A percentile compares a stretch with the other conserved stretches of the same genome.
Evolutionary conservation across 2,888 invertebrate species (phyloP).

Genomic region (Pyrrhia umbra): DNA sequence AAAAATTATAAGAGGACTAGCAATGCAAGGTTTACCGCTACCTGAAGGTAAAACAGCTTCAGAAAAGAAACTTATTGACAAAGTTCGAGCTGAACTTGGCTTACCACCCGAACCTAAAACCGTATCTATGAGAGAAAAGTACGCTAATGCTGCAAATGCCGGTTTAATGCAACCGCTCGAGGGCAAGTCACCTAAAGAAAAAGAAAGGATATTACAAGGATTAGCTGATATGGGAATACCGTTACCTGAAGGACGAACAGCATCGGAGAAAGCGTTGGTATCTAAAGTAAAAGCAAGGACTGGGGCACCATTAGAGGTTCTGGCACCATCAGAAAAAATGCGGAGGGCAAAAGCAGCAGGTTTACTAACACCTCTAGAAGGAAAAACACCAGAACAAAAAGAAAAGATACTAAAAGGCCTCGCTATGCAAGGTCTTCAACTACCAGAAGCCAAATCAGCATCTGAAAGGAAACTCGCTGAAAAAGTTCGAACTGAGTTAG

Average conservation of each 20-base stretch:
- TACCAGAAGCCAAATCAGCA: slow-evolving; percentile 26
- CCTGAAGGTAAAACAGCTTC: slow-evolving; percentile 33
- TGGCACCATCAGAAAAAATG: slow-evolving; percentile 62
- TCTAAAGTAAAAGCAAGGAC: slow-evolving; percentile 51
- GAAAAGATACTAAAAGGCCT: slow-evolving; percentile 43
- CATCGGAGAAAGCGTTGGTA: slow-evolving; percentile 60
- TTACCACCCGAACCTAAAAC: slow-evolving; percentile 66
- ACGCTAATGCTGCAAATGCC: slow-evolving; percentile 59
- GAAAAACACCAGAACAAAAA: slow-evolving; percentile 61
- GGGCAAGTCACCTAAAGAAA: slow-evolving; percentile 57
- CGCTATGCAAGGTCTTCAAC: slow-evolving; percentile 16
- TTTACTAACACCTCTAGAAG: slow-evolving; percentile 53
- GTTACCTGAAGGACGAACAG: slow-evolving; percentile 55
- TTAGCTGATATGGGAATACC: slow-evolving; percentile 46
- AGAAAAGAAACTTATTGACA: slow-evolving; percentile 61
- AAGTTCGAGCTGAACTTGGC: slow-evolving; percentile 63
- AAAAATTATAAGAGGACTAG: slow-evolving; percentile 53
- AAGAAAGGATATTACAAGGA: slow-evolving; percentile 61
- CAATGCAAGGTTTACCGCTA: slow-evolving; percentile 43
- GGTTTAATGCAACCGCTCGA: slow-evolving; percentile 43
- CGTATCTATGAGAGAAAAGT: slow-evolving; percentile 49
- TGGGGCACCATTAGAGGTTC: slow-evolving; percentile 55
- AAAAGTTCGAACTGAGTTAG: slow-evolving; percentile 28
- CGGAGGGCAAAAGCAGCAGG: slow-evolving; percentile 49
- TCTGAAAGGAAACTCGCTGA: slow-evolving; percentile 21